Evolutionary conservation across 30 jellyfish, hydroid and myxozoan species (phyloP).

Genomic region (Catostylus mosaicus): DNA sequence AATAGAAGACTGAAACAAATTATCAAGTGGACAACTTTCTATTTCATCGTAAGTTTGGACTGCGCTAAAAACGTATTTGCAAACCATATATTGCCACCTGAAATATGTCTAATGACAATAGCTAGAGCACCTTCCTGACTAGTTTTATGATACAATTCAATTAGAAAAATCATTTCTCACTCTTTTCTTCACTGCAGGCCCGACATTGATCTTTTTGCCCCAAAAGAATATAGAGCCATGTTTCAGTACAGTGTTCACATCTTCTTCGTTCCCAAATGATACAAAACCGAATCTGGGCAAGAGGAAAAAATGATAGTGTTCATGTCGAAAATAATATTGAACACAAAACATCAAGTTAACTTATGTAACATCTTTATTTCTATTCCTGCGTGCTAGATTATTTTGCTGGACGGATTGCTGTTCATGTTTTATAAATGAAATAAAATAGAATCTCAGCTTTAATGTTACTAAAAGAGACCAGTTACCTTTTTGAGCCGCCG

Average conservation of each 20-base stretch:
- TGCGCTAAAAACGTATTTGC: no score
- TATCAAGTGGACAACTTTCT: no score
- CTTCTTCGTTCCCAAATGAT: slow-evolving; percentile 65
- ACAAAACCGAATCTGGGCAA: slow-evolving; percentile 72
- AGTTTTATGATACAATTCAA: no score
- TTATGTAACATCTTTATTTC: no score
- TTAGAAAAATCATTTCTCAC: slow-evolving; percentile 6
- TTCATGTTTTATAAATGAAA: neutral
- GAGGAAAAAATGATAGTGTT: neutral
- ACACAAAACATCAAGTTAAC: no score
- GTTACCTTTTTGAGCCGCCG: slow-evolving; percentile 64
- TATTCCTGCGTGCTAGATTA: no score
- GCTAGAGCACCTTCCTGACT: no score
- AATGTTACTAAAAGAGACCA: neutral
- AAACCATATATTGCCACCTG: no score
- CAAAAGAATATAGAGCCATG: slow-evolving; percentile 67
- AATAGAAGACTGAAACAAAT: no score
- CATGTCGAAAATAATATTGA: no score
- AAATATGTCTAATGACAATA: no score
- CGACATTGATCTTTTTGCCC: slow-evolving; percentile 82
- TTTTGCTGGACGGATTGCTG: neutral
- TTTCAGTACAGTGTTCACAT: slow-evolving; percentile 53
- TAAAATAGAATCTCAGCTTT: neutral
- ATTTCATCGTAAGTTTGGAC: no score
- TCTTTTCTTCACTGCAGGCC: slow-evolving; percentile 81